These are phyloP conservation scores for Boloria euphrosyne DNA, from an alignment of 2,888 invertebrate species.

Conservation along the genomic window DNA sequence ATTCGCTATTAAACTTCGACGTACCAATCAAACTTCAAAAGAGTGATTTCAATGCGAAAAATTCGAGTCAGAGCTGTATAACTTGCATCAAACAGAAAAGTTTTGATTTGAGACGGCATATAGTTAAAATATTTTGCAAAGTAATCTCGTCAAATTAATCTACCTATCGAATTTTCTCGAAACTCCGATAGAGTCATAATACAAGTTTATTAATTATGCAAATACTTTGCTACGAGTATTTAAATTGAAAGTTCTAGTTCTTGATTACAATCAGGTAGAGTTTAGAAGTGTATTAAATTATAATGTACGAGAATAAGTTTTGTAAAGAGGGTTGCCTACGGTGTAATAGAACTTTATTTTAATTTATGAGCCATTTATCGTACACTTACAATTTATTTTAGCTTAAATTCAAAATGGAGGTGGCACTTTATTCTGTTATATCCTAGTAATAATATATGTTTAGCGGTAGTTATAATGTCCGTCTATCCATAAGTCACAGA, in stretches of 20 bases:
- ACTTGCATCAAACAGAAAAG: slow-evolving; percentile 9
- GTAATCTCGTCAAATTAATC: slow-evolving; percentile 8
- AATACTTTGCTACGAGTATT: no score
- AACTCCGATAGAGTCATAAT: background rate
- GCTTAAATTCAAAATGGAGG: background rate
- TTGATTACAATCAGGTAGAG: no score
- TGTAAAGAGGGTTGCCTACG: no score
- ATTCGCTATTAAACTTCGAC: slow-evolving; percentile 44
- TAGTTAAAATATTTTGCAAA: background rate
- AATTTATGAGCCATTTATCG: background rate
- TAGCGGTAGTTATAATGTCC: no score
- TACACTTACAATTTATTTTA: background rate
- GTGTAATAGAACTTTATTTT: no score
- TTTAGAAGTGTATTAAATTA: no score
- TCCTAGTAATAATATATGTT: no score
- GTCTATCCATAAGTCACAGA: no score
- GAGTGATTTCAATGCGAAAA: slow-evolving; percentile 30
- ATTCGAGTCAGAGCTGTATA: slow-evolving; percentile 18
- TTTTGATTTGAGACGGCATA: background rate
- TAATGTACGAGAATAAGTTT: no score
- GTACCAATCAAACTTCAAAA: slow-evolving; percentile 45
- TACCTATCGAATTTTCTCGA: background rate
- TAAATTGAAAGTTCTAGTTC: no score
- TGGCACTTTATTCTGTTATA: no score
- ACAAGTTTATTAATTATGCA: slow-evolving; percentile 8